Percentiles rank a stretch among this genome's conserved stretches.
These are phyloP conservation scores for Cettia cetti DNA, from an alignment of 2,113 vertebrate genomes.

Conservation along the genomic window DNA sequence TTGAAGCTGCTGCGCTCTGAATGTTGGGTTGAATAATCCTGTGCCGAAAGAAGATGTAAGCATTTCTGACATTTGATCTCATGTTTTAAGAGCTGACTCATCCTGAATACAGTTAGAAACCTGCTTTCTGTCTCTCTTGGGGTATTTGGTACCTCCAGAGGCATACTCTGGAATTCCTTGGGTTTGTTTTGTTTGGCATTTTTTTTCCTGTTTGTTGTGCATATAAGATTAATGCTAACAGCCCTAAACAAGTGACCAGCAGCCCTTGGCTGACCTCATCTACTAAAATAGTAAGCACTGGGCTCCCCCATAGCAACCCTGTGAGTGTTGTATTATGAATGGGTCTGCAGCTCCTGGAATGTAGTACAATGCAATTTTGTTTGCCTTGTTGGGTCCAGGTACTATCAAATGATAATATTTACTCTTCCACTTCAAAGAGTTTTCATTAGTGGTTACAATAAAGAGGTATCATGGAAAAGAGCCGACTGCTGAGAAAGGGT, in stretches of 20 bases:
- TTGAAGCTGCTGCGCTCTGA: background rate
- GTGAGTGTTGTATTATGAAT: background rate
- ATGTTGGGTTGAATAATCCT: background rate
- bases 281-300: background rate
- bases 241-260: background rate
- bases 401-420: slow-evolving; percentile 76
- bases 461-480: slow-evolving; percentile 52
- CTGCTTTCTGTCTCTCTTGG: background rate
- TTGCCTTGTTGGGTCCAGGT: slow-evolving; percentile 61
- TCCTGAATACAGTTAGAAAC: background rate
- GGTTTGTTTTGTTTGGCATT: background rate
- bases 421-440: slow-evolving; percentile 74
- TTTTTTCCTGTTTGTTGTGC: background rate
- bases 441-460: slow-evolving; percentile 63
- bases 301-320: slow-evolving; percentile 60
- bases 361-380: slow-evolving; percentile 58
- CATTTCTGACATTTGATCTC: background rate
- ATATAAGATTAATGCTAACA: background rate
- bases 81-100: background rate
- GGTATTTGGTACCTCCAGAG: background rate
- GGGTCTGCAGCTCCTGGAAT: slow-evolving; percentile 1
- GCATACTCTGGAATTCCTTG: background rate
- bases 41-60: background rate
- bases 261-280: background rate
- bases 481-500: background rate